phyloP scores from a whole-genome alignment of 2,888 invertebrate species.

The Drosophila percnosoma region DNA sequence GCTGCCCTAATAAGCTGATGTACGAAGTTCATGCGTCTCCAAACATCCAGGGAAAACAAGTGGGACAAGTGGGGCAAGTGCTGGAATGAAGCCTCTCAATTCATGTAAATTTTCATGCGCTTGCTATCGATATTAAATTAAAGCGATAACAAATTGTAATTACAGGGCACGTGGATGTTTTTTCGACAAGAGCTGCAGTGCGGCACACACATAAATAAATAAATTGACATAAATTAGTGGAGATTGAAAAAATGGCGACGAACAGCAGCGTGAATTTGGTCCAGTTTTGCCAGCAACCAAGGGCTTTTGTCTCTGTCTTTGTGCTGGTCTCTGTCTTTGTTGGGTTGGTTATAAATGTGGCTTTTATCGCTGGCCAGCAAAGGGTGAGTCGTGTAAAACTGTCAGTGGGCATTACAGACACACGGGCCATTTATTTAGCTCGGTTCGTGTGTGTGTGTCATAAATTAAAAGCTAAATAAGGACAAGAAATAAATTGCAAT shows the following conservation, averaged over 20 bases:
- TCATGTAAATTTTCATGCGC: constrained; percentile 22
- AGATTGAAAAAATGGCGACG: constrained; percentile 67
- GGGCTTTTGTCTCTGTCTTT: constrained; percentile 14
- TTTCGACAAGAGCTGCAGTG: constrained; percentile 41
- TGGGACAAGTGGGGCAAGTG: constrained; percentile 11
- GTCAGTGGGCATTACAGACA: constrained; percentile 62
- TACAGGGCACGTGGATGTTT: constrained; percentile 57
- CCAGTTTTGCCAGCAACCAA: not conserved
- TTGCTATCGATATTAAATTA: constrained; percentile 67
- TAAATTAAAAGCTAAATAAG: constrained; percentile 73
- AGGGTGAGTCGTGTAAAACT: constrained; percentile 56
- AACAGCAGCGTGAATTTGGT: constrained; percentile 8
- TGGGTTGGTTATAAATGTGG: constrained; percentile 59
- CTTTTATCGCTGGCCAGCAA: constrained; percentile 41
- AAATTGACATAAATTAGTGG: constrained; percentile 79
- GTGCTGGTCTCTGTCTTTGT: constrained; percentile 22
- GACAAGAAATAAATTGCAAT: constrained; percentile 75
- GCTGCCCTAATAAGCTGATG: constrained; percentile 13
- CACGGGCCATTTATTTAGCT: constrained; percentile 18
- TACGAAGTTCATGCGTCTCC: constrained; percentile 1
- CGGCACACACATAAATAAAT: constrained; percentile 65
- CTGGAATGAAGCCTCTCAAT: not conserved
- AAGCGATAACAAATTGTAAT: constrained; percentile 80
- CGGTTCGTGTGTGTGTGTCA: constrained; percentile 37
- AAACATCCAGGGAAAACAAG: constrained; percentile 24